Conservation (phyloP, 1,140 invertebrate species). For the Lepidurus packardi region DNA sequence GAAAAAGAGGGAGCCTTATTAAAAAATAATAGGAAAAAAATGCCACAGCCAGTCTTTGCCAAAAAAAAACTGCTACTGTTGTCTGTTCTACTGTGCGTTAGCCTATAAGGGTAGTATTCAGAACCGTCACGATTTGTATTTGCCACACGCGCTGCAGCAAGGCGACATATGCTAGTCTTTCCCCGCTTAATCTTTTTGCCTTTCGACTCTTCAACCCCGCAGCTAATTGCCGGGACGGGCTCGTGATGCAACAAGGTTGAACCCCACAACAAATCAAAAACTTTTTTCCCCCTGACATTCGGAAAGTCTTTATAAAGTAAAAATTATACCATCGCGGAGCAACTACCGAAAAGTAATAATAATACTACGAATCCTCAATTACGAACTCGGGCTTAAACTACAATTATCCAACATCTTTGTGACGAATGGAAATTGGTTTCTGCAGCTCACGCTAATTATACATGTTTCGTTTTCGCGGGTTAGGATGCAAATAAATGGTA, state of each 20-base stretch:
- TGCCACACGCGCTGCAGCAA: slow-evolving; percentile 6
- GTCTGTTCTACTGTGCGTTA: not conserved
- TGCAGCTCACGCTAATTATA: too few species aligned
- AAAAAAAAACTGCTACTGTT: not conserved
- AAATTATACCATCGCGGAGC: too few species aligned
- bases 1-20: not conserved
- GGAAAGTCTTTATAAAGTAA: not conserved
- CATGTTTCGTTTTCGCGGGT: too few species aligned
- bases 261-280: not conserved
- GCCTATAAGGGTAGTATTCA: not conserved
- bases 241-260: not conserved
- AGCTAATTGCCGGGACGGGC: not conserved
- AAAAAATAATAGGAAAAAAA: slow-evolving; percentile 17
- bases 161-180: slow-evolving; percentile 19
- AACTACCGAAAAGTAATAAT: too few species aligned
- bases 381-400: too few species aligned
- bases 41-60: not conserved
- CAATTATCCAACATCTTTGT: too few species aligned
- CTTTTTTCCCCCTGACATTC: not conserved
- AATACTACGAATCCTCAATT: too few species aligned
- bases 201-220: not conserved
- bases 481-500: too few species aligned
- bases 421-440: too few species aligned
- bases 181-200: not conserved
- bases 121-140: slow-evolving; percentile 6